These are phyloP conservation scores for Turdus rufiventris DNA, from an alignment of 2,113 vertebrate species.

Conservation along the genomic window DNA sequence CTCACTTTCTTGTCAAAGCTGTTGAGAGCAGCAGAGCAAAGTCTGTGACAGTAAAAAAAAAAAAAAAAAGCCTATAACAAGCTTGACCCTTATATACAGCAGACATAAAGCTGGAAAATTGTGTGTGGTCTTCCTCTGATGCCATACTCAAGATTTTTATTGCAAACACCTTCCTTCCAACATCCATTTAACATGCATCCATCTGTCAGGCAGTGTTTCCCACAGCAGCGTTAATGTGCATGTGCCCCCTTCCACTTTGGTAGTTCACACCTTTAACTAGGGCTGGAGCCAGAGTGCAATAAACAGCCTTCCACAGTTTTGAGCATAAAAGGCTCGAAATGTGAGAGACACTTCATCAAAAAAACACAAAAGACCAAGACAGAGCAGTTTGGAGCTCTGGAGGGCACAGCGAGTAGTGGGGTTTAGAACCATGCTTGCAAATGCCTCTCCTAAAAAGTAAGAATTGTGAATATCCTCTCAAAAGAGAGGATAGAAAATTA, in stretches of 20 bases:
- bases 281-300: constrained; percentile 51
- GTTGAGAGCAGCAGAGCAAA: background rate
- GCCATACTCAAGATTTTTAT: constrained; percentile 50
- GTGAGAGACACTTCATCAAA: constrained; percentile 59
- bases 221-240: constrained; percentile 41
- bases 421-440: background rate
- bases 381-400: background rate
- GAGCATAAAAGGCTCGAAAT: constrained; percentile 46
- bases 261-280: constrained; percentile 62
- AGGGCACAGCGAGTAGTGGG: background rate
- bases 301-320: constrained; percentile 58
- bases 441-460: background rate
- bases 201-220: constrained; percentile 57
- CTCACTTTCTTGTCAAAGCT: background rate
- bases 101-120: constrained; percentile 15
- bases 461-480: background rate
- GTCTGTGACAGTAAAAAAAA: background rate
- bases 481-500: background rate
- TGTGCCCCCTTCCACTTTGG: constrained; percentile 51
- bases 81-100: background rate
- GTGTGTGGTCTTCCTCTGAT: constrained; percentile 62
- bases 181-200: constrained; percentile 49
- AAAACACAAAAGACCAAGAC: background rate
- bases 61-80: background rate
- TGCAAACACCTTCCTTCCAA: constrained; percentile 63